These are phyloP conservation scores for Drosophila ustulata DNA, from an alignment of 2,888 invertebrate species.

Conservation along the genomic window DNA sequence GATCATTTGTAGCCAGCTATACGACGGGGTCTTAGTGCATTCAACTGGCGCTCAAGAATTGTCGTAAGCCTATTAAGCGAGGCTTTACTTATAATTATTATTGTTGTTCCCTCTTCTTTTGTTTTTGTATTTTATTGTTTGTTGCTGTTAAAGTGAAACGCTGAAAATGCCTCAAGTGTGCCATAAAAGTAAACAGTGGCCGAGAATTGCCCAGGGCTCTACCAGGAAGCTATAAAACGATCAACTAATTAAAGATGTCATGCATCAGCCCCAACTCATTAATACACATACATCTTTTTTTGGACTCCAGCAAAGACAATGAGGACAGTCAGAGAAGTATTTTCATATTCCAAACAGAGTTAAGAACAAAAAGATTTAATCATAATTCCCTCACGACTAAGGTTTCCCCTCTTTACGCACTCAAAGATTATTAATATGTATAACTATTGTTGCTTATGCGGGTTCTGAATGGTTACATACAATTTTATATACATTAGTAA, in stretches of 20 bases:
- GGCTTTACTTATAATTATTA: slow-evolving; percentile 46
- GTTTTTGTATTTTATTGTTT: slow-evolving; percentile 20
- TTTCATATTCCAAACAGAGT: slow-evolving; percentile 13
- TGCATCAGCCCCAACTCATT: slow-evolving; percentile 31
- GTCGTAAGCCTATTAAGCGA: slow-evolving; percentile 78
- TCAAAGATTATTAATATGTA: too few species aligned
- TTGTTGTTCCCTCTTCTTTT: slow-evolving; percentile 11
- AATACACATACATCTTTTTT: slow-evolving; percentile 11
- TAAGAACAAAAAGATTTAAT: slow-evolving; percentile 27
- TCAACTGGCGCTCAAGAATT: slow-evolving; percentile 73
- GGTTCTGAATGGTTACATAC: neutral
- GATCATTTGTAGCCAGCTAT: slow-evolving; percentile 35
- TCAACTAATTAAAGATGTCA: slow-evolving; percentile 68
- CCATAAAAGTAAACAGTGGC: slow-evolving; percentile 68
- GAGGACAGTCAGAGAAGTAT: slow-evolving; percentile 20
- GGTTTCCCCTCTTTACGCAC: neutral
- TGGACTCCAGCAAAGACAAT: slow-evolving; percentile 20
- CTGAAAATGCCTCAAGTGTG: slow-evolving; percentile 49
- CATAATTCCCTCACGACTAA: neutral
- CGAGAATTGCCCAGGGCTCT: slow-evolving; percentile 45
- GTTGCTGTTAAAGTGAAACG: slow-evolving; percentile 40
- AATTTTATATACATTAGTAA: too few species aligned
- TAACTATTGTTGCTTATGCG: neutral
- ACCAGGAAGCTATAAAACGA: slow-evolving; percentile 77
- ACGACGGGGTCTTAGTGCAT: slow-evolving; percentile 58